Conservation (phyloP, 1,140 invertebrate species). For the Hesperophylax magnus region DNA sequence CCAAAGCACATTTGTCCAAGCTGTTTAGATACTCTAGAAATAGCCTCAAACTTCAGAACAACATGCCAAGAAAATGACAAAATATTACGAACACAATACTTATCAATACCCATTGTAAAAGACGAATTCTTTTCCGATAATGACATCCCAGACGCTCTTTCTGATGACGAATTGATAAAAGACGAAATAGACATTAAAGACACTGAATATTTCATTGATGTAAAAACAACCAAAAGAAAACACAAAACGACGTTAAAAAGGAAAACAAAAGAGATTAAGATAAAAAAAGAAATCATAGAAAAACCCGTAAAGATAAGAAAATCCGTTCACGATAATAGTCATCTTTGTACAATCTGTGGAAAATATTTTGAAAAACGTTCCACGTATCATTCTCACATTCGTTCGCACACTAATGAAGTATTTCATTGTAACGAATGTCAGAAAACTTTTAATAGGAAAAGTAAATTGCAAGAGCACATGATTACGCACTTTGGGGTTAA, state of each 20-base stretch:
- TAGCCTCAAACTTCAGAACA: slow-evolving; percentile 41
- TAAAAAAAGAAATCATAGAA: slow-evolving; percentile 7
- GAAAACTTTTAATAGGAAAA: slow-evolving; percentile 22
- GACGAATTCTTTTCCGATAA: slow-evolving; percentile 19
- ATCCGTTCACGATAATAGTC: slow-evolving; percentile 16
- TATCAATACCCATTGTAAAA: not conserved
- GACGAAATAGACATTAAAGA: not conserved
- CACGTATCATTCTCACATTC: slow-evolving; percentile 20
- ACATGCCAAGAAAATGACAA: slow-evolving; percentile 48
- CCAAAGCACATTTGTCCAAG: slow-evolving; percentile 42
- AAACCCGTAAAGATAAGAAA: not conserved
- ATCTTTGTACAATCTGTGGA: slow-evolving; percentile 39
- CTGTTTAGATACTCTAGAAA: slow-evolving; percentile 38
- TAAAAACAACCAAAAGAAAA: slow-evolving; percentile 23
- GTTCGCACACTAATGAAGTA: not conserved
- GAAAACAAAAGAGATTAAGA: slow-evolving; percentile 6
- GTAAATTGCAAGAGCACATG: slow-evolving; percentile 26
- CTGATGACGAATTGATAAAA: not conserved
- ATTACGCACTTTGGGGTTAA: slow-evolving; percentile 38
- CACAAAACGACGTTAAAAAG: slow-evolving; percentile 3
- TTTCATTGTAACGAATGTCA: slow-evolving; percentile 26
- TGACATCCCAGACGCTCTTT: not conserved
- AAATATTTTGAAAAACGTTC: slow-evolving; percentile 32
- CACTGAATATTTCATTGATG: not conserved
- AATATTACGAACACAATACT: slow-evolving; percentile 19